A percentile compares a stretch with the other conserved stretches of the same genome.
phyloP scores from a whole-genome alignment of 2,888 invertebrate species.

The Drosophila nr. perissopoda region DNA sequence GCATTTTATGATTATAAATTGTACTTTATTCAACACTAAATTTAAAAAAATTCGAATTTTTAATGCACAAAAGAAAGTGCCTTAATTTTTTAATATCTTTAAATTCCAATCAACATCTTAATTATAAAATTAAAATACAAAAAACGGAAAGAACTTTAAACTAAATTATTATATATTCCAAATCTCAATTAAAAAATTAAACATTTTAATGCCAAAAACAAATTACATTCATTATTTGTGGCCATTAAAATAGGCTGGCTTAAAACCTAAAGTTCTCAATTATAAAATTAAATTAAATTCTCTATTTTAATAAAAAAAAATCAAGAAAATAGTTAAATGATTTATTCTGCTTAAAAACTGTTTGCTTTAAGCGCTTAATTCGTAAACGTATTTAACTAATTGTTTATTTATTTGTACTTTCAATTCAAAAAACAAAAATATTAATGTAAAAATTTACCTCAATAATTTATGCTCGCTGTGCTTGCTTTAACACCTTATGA shows the following conservation, averaged over 20 bases:
- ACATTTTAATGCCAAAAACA: not conserved
- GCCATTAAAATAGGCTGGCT: not conserved
- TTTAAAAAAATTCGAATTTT: not conserved
- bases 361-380: not conserved
- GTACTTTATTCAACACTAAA: not conserved
- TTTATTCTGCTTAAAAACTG: not conserved
- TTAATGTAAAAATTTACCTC: not conserved
- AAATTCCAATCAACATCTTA: too few species aligned
- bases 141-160: not conserved
- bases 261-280: not conserved
- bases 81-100: too few species aligned
- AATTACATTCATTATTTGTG: not conserved
- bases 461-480: not conserved
- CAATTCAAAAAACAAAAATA: not conserved
- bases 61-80: not conserved
- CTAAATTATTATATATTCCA: not conserved
- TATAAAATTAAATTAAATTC: too few species aligned
- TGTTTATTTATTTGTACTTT: not conserved
- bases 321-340: not conserved
- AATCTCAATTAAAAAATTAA: not conserved
- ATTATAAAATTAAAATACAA: too few species aligned
- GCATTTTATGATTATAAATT: not conserved
- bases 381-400: accelerated
- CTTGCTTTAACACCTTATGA: too few species aligned
- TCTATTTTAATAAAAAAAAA: too few species aligned